These are phyloP conservation scores for Oryzias dopingdopingensis DNA, from an alignment of 2,797 vertebrate species.

Conservation along the genomic window DNA sequence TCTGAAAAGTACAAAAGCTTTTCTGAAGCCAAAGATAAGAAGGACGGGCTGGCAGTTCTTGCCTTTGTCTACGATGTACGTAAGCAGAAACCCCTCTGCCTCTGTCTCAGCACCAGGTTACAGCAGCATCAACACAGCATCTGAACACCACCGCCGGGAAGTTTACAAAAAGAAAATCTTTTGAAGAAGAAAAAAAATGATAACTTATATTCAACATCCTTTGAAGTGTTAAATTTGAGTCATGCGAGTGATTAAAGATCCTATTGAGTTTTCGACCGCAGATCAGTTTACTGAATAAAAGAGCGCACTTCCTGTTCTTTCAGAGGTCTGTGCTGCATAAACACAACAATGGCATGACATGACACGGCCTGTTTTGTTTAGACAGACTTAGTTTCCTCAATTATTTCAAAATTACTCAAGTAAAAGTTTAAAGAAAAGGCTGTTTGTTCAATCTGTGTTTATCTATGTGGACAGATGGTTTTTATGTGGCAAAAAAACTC, in stretches of 20 bases:
- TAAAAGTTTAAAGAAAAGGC: too few relatives aligned
- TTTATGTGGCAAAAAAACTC: too few relatives aligned
- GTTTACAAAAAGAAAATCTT: conserved; percentile 8
- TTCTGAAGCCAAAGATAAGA: conserved; percentile 78
- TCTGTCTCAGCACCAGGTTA: conserved; percentile 8
- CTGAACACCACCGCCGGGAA: background rate
- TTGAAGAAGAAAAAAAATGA: conserved; percentile 1
- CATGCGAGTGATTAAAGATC: conserved; percentile 37
- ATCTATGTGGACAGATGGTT: too few relatives aligned
- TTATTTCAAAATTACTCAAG: background rate
- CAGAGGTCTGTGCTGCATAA: conserved; percentile 34
- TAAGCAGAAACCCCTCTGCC: conserved; percentile 31
- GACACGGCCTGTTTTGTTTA: conserved; percentile 2
- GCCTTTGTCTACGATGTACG: conserved; percentile 85
- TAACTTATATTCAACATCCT: background rate
- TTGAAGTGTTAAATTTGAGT: conserved; percentile 16
- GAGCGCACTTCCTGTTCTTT: conserved; percentile 6
- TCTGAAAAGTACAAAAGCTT: conserved; percentile 83
- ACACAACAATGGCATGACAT: conserved; percentile 8
- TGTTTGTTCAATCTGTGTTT: too few relatives aligned
- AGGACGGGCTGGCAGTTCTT: conserved; percentile 86
- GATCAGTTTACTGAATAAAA: conserved; percentile 24
- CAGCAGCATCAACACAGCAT: background rate
- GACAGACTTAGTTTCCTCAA: conserved; percentile 7
- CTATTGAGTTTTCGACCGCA: conserved; percentile 28